Percentiles rank a stretch among this genome's conserved stretches.
Conservation (phyloP, 2,797 vertebrate species). For the Hippopotamyrus pictus region DNA sequence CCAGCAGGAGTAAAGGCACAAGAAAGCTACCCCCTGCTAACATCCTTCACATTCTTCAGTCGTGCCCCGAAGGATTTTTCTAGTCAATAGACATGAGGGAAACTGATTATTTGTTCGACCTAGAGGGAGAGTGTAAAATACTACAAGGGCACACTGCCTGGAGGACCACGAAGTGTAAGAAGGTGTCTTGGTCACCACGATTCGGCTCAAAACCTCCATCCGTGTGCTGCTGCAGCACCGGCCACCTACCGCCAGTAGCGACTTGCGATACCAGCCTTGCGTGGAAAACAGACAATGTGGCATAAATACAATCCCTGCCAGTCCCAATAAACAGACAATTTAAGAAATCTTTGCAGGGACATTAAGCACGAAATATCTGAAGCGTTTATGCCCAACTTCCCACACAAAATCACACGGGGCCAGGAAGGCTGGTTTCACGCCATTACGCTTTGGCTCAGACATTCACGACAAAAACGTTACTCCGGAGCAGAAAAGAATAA, state of each 20-base stretch:
- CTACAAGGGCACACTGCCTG: not conserved
- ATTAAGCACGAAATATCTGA: not conserved
- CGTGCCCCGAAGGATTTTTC: not conserved
- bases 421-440: not conserved
- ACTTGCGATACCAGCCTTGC: not conserved
- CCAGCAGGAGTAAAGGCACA: not conserved
- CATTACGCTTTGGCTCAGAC: not conserved
- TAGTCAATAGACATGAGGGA: not conserved
- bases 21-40: not conserved
- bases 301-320: not conserved
- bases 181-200: not conserved
- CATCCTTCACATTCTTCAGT: not conserved
- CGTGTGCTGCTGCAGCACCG: not conserved
- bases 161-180: not conserved
- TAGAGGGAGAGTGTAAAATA: not conserved
- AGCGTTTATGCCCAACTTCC: not conserved
- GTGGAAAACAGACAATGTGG: not conserved
- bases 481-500: not conserved
- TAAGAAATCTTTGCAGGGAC: slow-evolving; percentile 2
- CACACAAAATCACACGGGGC: not conserved
- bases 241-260: not conserved
- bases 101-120: not conserved
- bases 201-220: not conserved
- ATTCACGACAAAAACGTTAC: not conserved
- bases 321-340: not conserved